Base-by-base conservation (phyloP, 1,140 invertebrate species). In the Musca domestica region DNA sequence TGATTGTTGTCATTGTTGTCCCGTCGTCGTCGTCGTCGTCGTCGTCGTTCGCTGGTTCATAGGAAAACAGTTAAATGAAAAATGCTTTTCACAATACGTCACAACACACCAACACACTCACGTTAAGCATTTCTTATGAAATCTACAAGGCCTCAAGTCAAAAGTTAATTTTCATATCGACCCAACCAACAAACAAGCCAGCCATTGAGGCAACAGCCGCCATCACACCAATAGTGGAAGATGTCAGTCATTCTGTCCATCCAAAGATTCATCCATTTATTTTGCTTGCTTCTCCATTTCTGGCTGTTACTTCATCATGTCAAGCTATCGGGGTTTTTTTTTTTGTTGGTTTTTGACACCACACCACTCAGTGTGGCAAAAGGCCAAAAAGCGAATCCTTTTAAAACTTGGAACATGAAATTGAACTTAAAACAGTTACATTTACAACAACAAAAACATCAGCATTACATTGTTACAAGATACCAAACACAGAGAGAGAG, bases 1-100 rank as follows among this genome's bases (percentile, higher is more conserved):
- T 41, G 56, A 20, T 19, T 51, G 17, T 51, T 19, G 7, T 19
- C 17, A 4, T 22, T 9, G 10, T 12, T 15, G 15, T 15, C 10
- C 41, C 10, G 5, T 19, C 17, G 12, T 22, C 17, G 6, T 9
- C n/a, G 20, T 51, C 7, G 12, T 19, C 48, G 20, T 10, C n/a
- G 9, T 19, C 1, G 17, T n/a, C 47, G n/a, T n/a, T 3, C 47
- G 20, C 30, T 61, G 34, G 12, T 41, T 61, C 27, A 61, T 19
- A n/a, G 17, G 27, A 34, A 61, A 56, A 56, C 52, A 56, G 52
- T 56, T 56, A 56, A 56, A 27, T 56, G 52, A 56, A 56, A 56
- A 56, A 27, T 22, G 22, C 25, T 56, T 56, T 27, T 23, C 23
- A 23, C 25, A n/a, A 56, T 27, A 56, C 6, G 9, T 2, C 17